Evolutionary conservation across 2,797 vertebrate genomes (phyloP).

Genomic region (Masticophis lateralis): DNA sequence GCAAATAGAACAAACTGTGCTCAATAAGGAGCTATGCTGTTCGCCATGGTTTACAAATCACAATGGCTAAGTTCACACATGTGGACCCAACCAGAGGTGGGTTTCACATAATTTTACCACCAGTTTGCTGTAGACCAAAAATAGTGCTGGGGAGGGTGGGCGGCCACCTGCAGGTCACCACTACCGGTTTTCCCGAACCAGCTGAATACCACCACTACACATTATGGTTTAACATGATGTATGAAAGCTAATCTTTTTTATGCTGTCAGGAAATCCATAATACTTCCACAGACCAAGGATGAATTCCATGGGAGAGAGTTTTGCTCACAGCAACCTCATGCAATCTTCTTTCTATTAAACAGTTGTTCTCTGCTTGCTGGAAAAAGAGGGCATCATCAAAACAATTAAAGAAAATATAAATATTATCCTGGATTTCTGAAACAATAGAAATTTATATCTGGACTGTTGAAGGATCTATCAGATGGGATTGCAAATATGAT

Average conservation of each 20-base stretch:
- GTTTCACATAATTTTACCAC: too few relatives aligned
- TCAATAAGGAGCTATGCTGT: background rate
- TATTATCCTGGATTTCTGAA: background rate
- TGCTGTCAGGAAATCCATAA: background rate
- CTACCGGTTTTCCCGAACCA: too few relatives aligned
- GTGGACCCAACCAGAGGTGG: background rate
- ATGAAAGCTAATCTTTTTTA: background rate
- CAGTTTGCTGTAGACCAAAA: too few relatives aligned
- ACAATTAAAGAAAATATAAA: background rate
- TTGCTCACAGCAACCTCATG: background rate
- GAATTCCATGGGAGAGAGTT: background rate
- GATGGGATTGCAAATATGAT: background rate
- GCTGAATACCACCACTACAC: background rate
- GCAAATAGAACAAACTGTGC: background rate
- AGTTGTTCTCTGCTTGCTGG: background rate
- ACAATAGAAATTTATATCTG: background rate
- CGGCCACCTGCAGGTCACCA: too few relatives aligned
- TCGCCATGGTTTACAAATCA: background rate
- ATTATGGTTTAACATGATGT: background rate
- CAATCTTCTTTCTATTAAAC: background rate
- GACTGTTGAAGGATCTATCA: background rate
- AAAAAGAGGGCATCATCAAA: background rate
- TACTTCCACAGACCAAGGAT: background rate
- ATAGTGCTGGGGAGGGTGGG: too few relatives aligned
- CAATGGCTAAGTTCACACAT: background rate